These are phyloP conservation scores for Scomber colias DNA, from an alignment of 2,113 vertebrate species.

Conservation along the genomic window DNA sequence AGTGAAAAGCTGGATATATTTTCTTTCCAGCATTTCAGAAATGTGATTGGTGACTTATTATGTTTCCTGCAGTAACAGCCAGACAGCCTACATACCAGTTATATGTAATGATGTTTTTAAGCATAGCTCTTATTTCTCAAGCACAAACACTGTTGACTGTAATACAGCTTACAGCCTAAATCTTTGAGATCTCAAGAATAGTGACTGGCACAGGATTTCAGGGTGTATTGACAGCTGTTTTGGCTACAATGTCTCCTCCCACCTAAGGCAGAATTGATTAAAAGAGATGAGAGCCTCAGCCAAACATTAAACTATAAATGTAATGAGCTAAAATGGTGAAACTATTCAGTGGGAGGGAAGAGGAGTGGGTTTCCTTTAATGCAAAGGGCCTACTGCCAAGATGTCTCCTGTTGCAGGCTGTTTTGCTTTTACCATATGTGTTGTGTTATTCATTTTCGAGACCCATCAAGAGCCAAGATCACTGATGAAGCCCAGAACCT, in stretches of 20 bases:
- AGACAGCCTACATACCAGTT: conserved; percentile 34
- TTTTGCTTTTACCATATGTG: conserved; percentile 71
- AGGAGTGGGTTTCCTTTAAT: conserved; percentile 60
- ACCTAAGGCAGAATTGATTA: conserved; percentile 18
- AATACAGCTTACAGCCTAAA: conserved; percentile 34
- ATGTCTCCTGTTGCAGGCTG: conserved; percentile 61
- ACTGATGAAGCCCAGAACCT: conserved; percentile 37
- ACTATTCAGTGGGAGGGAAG: conserved; percentile 45
- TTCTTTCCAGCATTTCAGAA: conserved; percentile 11
- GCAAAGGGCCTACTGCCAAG: conserved; percentile 54
- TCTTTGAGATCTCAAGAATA: conserved; percentile 20
- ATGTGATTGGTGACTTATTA: conserved; percentile 9
- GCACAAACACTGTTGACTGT: conserved; percentile 37
- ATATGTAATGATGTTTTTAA: conserved; percentile 60
- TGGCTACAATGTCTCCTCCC: conserved; percentile 9
- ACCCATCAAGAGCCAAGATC: conserved; percentile 57
- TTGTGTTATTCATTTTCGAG: conserved; percentile 57
- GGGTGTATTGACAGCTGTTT: conserved; percentile 40
- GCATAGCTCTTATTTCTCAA: conserved; percentile 34
- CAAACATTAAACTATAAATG: conserved; percentile 61
- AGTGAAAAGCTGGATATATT: background rate
- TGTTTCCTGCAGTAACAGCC: conserved; percentile 47
- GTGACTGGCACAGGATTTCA: conserved; percentile 11
- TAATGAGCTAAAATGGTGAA: conserved; percentile 51
- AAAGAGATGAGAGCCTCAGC: conserved; percentile 23